A percentile compares a stretch with the other conserved stretches of the same genome.
phyloP scores from a whole-genome alignment of 2,888 invertebrate genomes.

The Cecidostiba fungosa region DNA sequence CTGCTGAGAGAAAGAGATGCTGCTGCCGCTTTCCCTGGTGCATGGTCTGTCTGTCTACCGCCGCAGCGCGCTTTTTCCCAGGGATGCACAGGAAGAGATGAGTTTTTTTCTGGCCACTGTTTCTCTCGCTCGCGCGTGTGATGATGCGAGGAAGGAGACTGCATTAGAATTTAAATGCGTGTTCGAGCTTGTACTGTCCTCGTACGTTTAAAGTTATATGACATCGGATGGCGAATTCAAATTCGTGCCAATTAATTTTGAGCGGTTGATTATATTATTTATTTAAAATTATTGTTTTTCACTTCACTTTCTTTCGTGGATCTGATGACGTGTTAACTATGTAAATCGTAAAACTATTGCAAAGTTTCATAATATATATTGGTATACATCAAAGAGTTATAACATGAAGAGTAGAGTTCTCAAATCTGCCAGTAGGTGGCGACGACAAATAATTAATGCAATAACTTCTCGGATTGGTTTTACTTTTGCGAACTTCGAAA shows the following conservation, averaged over 20 bases:
- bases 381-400: too few species aligned
- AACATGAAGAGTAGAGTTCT: too few species aligned
- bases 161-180: constrained; percentile 39
- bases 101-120: constrained; percentile 26
- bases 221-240: not conserved
- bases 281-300: not conserved
- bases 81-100: constrained; percentile 48
- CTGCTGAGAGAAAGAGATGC: not conserved
- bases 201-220: not conserved
- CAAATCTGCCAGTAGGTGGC: too few species aligned
- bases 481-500: too few species aligned
- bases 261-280: not conserved
- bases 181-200: not conserved
- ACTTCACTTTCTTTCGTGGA: not conserved
- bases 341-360: too few species aligned
- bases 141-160: not conserved
- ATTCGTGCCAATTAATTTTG: not conserved
- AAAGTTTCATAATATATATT: too few species aligned
- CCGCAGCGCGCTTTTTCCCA: constrained; percentile 43
- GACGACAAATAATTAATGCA: too few species aligned
- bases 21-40: constrained; percentile 12
- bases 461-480: too few species aligned
- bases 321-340: too few species aligned
- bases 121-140: not conserved
- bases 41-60: constrained; percentile 16